Evolutionary conservation across 2,797 vertebrate genomes (phyloP), one percentile per base, ranked within the genome.

Genomic region (Parotocinclus haroldoi): DNA sequence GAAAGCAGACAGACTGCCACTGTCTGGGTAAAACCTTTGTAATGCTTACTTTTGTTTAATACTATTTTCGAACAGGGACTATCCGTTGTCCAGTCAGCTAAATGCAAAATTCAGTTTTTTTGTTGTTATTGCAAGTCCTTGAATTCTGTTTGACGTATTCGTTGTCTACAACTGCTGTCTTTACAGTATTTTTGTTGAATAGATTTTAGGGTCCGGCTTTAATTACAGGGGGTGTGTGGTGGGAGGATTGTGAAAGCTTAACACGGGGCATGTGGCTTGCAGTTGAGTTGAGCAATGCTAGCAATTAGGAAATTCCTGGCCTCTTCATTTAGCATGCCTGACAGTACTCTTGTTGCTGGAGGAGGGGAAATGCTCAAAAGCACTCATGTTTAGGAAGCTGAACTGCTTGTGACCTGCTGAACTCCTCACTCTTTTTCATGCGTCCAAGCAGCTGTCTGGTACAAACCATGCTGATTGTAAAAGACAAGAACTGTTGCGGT

Each of bases 291-390:
- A 75, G 69, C 76, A 72, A 70, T 62, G 54, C 71, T 54, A 65
- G 70, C 76, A 79, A 83, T 83, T 81, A 79, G 73, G 76, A 78
- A 79, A 80, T 78, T 73, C 72, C 75, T 72, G 51, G 50, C 64
- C 69, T 62, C 54, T 78, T 79, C 77, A 79, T 65, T 49, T 8
- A 42, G 59, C 46, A 58, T 66, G 44, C 65, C 58, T 65, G 68
- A 57, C 55, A 57, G 68, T 62, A 75, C 56, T 74, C 68, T 56
- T 57, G 58, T 62, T 57, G 67, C 68, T 54, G 38, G 49, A 50
- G 54, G 37, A 73, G n/a, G 51, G 64, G 65, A 74, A 69, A 59
- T 10, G 44, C 14, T 50, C 58, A 58, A 70, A 76, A 65, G 48
- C 37, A n/a, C 48, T 39, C 38, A 9, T 60, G 59, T 76, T 66